phyloP scores from a whole-genome alignment of 2,113 vertebrate genomes.

The Nycticorax nycticorax region DNA sequence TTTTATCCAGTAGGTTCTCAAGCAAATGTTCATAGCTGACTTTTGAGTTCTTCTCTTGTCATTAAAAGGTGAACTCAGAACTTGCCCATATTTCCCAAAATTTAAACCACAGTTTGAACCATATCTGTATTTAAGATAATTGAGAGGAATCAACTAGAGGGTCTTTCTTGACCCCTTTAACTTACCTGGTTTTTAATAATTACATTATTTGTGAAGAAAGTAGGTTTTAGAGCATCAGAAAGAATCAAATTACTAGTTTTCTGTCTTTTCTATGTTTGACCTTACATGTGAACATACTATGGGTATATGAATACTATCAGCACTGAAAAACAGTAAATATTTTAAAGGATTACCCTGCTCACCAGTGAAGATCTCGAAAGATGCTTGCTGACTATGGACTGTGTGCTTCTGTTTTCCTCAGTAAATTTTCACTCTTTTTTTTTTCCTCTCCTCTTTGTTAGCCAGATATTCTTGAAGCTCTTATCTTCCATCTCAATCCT shows the following conservation, averaged over 20 bases:
- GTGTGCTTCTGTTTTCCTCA: background rate
- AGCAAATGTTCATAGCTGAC: background rate
- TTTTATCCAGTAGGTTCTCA: background rate
- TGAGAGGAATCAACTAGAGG: background rate
- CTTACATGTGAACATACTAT: background rate
- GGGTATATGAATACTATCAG: background rate
- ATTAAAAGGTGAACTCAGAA: background rate
- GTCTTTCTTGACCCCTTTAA: background rate
- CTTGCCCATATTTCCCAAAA: background rate
- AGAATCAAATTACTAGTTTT: background rate
- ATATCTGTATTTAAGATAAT: background rate
- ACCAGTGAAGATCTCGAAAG: background rate
- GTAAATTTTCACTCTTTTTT: background rate
- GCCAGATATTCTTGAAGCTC: background rate
- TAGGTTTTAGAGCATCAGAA: background rate
- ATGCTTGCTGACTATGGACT: background rate
- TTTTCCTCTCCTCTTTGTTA: background rate
- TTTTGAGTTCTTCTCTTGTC: background rate
- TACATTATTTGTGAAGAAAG: background rate
- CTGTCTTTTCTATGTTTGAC: background rate
- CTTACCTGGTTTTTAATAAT: background rate
- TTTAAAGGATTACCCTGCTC: background rate
- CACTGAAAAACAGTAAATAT: background rate
- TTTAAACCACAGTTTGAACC: background rate
- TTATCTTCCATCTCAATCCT: background rate